These are phyloP conservation scores for Lacerta viridis DNA, from an alignment of 2,797 vertebrate genomes.

Conservation along the genomic window DNA sequence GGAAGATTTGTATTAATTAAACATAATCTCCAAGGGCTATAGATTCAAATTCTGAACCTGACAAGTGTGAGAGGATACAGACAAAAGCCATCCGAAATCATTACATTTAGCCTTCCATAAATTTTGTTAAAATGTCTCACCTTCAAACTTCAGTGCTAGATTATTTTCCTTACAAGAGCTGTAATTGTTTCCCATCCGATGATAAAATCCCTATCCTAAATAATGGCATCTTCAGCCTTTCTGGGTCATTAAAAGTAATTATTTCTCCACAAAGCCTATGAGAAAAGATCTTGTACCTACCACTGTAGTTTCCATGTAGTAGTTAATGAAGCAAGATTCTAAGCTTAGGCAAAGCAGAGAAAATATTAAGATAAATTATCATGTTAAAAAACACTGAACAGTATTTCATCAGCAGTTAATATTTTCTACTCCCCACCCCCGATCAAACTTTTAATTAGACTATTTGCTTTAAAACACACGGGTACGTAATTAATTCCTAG, in stretches of 20 bases:
- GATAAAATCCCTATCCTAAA: conserved; percentile 48
- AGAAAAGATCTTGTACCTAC: conserved; percentile 66
- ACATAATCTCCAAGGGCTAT: conserved; percentile 34
- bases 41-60: conserved; percentile 50
- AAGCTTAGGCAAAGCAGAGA: conserved; percentile 66
- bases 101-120: conserved; percentile 15
- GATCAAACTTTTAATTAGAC: conserved; percentile 52
- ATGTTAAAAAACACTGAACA: conserved; percentile 60
- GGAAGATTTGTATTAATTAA: conserved; percentile 46
- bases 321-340: conserved; percentile 71
- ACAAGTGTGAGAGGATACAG: neutral
- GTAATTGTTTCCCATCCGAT: conserved; percentile 55
- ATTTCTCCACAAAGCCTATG: conserved; percentile 56
- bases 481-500: conserved; percentile 52
- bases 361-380: conserved; percentile 66
- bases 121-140: conserved; percentile 49
- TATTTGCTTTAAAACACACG: conserved; percentile 61
- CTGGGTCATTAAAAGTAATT: conserved; percentile 64
- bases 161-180: conserved; percentile 48
- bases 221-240: conserved; percentile 45
- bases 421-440: conserved; percentile 42
- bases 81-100: conserved; percentile 41
- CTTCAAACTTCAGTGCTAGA: conserved; percentile 33
- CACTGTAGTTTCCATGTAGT: conserved; percentile 52
- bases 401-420: conserved; percentile 54